phyloP scores from a whole-genome alignment of 2,113 vertebrate species.

The Myrmecophaga tridactyla region DNA sequence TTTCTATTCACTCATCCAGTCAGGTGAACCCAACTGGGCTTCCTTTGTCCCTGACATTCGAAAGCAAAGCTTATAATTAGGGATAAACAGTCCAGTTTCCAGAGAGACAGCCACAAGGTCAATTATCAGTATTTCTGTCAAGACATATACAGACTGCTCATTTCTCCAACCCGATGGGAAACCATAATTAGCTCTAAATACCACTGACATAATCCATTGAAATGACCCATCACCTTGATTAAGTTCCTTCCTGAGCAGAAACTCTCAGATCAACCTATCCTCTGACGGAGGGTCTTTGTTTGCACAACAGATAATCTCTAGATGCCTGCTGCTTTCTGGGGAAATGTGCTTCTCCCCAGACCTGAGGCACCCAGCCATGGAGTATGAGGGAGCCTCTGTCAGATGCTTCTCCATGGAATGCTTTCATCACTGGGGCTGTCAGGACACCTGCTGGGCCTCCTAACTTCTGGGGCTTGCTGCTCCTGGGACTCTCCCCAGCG shows the following conservation, averaged over 20 bases:
- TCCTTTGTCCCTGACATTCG: too few species aligned
- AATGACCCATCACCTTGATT: too few species aligned
- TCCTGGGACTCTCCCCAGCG: too few species aligned
- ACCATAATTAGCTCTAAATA: too few species aligned
- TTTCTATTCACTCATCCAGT: too few species aligned
- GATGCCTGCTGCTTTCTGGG: neutral
- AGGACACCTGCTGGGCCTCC: neutral
- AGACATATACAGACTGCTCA: neutral
- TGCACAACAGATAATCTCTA: neutral
- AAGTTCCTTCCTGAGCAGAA: neutral
- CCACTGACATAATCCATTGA: neutral
- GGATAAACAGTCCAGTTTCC: too few species aligned
- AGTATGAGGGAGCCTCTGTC: too few species aligned
- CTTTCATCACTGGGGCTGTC: rapidly evolving
- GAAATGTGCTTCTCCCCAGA: neutral
- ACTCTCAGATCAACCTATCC: neutral
- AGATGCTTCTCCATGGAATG: too few species aligned
- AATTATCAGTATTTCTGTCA: neutral
- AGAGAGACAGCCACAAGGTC: too few species aligned
- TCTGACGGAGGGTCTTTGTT: too few species aligned
- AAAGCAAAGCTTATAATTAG: too few species aligned
- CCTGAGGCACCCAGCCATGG: neutral
- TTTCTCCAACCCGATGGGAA: neutral
- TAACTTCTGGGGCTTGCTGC: rapidly evolving
- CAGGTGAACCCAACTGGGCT: too few species aligned